Evolutionary conservation across 2,888 invertebrate genomes (phyloP).

Genomic region (Achlya flavicornis): DNA sequence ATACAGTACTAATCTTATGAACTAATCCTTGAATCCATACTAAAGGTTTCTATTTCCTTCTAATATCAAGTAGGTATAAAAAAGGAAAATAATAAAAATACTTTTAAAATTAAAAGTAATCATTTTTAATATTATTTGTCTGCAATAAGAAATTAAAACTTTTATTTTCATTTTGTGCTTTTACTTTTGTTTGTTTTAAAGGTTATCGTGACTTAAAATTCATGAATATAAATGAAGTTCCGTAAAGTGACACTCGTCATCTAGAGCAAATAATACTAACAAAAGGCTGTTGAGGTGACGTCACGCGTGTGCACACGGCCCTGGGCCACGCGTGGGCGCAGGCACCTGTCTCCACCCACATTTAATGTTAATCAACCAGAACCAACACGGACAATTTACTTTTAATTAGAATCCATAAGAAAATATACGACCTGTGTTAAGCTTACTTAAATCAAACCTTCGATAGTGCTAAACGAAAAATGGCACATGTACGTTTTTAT

Average conservation of each 20-base stretch:
- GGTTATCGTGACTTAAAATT: not conserved
- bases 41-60: too few species aligned
- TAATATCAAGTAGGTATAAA: too few species aligned
- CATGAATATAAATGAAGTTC: constrained; percentile 49
- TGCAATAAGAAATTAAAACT: not conserved
- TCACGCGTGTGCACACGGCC: constrained; percentile 77
- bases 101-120: too few species aligned
- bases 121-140: not conserved
- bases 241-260: constrained; percentile 49
- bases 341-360: constrained; percentile 72
- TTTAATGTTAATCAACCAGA: constrained; percentile 51
- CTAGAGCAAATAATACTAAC: constrained; percentile 12
- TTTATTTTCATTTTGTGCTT: constrained; percentile 14
- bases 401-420: constrained; percentile 35
- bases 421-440: not conserved
- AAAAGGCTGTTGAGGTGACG: constrained; percentile 72
- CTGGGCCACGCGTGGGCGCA: constrained; percentile 67
- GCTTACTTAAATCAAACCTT: too few species aligned
- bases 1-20: not conserved
- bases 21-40: too few species aligned
- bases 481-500: too few species aligned
- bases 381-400: constrained; percentile 19
- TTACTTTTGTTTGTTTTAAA: constrained; percentile 7
- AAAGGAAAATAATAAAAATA: too few species aligned
- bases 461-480: too few species aligned